Conservation (phyloP, 2,797 vertebrate species). For the Champsocephalus esox region DNA sequence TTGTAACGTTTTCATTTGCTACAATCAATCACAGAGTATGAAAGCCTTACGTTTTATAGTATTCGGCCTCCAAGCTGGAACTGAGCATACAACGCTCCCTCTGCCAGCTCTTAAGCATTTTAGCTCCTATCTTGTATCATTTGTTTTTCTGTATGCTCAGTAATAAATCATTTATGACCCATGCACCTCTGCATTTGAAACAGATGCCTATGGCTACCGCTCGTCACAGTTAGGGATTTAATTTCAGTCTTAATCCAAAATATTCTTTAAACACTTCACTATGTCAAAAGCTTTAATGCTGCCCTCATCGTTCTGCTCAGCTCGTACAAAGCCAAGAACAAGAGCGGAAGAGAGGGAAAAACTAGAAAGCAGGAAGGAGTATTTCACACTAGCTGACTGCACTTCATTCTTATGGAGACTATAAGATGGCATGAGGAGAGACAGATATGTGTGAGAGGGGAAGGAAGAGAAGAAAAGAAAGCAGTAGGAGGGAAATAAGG, state of each 20-base stretch:
- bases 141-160: conserved; percentile 44
- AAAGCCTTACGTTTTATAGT: background rate
- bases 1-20: conserved; percentile 2
- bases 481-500: background rate
- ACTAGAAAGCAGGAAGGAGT: conserved; percentile 6
- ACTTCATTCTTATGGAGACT: conserved; percentile 16
- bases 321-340: conserved; percentile 23
- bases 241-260: conserved; percentile 56
- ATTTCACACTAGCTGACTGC: conserved; percentile 43
- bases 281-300: conserved; percentile 36
- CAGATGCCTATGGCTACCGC: conserved; percentile 36
- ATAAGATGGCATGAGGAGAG: conserved; percentile 2
- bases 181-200: conserved; percentile 50
- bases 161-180: conserved; percentile 50
- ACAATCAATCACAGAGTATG: background rate
- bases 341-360: conserved; percentile 14
- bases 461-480: background rate
- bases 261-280: conserved; percentile 48
- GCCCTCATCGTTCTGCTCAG: conserved; percentile 32
- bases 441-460: background rate
- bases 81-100: background rate
- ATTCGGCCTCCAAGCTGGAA: background rate
- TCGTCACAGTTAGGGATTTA: conserved; percentile 35
- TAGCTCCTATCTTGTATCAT: conserved; percentile 30
- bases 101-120: conserved; percentile 12